A percentile compares a stretch with the other conserved stretches of the same genome.
Conservation (phyloP, 2,113 vertebrate genomes). For the Pagrus major region DNA sequence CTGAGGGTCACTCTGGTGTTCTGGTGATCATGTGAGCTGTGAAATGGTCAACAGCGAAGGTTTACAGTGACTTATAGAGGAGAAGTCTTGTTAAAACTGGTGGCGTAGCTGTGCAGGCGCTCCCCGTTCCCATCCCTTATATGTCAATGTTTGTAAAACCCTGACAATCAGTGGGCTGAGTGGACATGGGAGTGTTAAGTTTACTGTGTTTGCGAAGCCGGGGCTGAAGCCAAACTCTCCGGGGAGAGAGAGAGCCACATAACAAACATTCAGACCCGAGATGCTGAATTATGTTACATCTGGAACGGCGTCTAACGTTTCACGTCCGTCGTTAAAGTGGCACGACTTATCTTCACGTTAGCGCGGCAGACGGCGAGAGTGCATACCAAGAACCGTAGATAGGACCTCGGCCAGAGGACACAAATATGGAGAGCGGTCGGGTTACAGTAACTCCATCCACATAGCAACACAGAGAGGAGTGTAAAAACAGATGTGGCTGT, state of each 20-base stretch:
- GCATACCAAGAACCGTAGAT: conserved; percentile 49
- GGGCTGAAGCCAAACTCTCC: conserved; percentile 42
- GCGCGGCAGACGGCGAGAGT: conserved; percentile 19
- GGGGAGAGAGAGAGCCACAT: conserved; percentile 42
- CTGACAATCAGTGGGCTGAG: conserved; percentile 57
- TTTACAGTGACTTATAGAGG: conserved; percentile 8
- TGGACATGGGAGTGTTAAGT: conserved; percentile 65
- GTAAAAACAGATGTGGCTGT: conserved; percentile 50
- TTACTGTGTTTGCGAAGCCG: conserved; percentile 57
- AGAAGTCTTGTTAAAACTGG: conserved; percentile 39
- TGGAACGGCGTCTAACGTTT: conserved; percentile 48
- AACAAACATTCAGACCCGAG: conserved; percentile 39
- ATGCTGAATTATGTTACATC: conserved; percentile 50
- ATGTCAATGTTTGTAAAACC: conserved; percentile 82
- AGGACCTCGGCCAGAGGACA: conserved; percentile 44
- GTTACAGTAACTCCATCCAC: conserved; percentile 67
- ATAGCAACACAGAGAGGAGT: conserved; percentile 39
- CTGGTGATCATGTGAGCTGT: background rate
- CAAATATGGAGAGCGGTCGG: conserved; percentile 18
- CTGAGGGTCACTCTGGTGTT: background rate
- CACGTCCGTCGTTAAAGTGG: conserved; percentile 32
- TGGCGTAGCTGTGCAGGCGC: conserved; percentile 19
- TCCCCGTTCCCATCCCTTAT: conserved; percentile 73
- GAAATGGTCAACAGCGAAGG: background rate
- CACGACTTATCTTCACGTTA: conserved; percentile 28